Evolutionary conservation across 1,140 invertebrate genomes (phyloP).

Genomic region (Scaptomyza hsui): DNA sequence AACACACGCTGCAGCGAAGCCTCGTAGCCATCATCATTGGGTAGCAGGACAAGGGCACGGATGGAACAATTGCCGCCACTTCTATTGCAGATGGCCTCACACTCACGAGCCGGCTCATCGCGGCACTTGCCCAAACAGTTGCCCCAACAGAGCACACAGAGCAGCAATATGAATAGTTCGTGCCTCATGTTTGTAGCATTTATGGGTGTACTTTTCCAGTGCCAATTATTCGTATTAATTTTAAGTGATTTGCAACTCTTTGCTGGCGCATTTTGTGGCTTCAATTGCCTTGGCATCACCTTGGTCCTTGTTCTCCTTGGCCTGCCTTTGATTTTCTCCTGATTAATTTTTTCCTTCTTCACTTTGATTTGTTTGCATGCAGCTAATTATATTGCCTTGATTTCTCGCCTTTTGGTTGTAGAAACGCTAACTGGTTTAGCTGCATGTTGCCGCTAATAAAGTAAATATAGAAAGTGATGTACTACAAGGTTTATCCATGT

Average conservation of each 20-base stretch:
- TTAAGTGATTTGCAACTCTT: slow-evolving; percentile 23
- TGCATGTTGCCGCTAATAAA: slow-evolving; percentile 3
- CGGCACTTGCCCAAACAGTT: slow-evolving; percentile 71
- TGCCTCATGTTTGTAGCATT: slow-evolving; percentile 20
- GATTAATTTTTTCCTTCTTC: neutral
- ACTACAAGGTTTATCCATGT: neutral
- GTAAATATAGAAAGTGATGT: neutral
- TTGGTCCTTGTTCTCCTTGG: neutral
- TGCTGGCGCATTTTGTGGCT: slow-evolving; percentile 16
- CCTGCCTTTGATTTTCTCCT: neutral
- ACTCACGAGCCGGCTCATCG: slow-evolving; percentile 83
- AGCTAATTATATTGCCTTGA: slow-evolving; percentile 58
- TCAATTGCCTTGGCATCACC: slow-evolving; percentile 21
- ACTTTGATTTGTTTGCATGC: slow-evolving; percentile 8
- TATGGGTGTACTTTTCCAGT: neutral
- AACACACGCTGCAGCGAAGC: slow-evolving; percentile 85
- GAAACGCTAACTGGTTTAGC: neutral
- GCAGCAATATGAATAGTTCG: slow-evolving; percentile 15
- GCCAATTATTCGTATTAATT: slow-evolving; percentile 12
- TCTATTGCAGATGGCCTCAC: slow-evolving; percentile 84
- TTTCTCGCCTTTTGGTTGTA: slow-evolving; percentile 14
- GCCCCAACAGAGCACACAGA: slow-evolving; percentile 31
- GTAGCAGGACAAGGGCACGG: slow-evolving; percentile 86
- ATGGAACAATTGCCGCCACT: slow-evolving; percentile 84
- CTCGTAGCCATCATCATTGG: slow-evolving; percentile 85